Evolutionary conservation across 2,113 vertebrate genomes (phyloP), one percentile per base, ranked within the genome.

Genomic region (Holacanthus passer): DNA sequence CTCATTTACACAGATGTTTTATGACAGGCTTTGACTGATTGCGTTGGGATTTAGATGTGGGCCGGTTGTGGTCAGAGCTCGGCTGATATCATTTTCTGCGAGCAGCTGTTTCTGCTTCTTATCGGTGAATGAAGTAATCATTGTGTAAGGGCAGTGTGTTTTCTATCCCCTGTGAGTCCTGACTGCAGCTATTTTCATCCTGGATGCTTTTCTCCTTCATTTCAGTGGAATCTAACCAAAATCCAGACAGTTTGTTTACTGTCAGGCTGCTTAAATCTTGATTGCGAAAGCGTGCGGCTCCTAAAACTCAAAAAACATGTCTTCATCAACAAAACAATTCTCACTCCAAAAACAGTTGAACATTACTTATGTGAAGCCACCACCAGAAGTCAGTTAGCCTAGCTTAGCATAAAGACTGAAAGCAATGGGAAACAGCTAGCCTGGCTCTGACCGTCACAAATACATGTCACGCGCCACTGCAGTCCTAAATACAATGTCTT

Each of bases 81-180:
- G 9, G 31, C 52, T 83, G 80, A 77, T 74, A 81, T 89, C 74
- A 80, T 75, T 73, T 60, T 70, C 9, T 47, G 39, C 35, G 7
- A 64, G 78, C 88, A 86, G 81, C 91, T 84, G 82, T 70, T 90
- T 79, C 43, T 48, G 20, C 39, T 69, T 87, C 43, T 91, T 71
- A 71, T 77, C 80, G 64, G 11, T 55, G 65, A 75, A 59, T 70
- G 48, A 80, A 66, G 55, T 78, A 62, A 79, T 87, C 41, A 39
- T 9, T 77, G 13, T 52, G 14, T 63, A 12, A 68, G 58, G 6
- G 72, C 74, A 11, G 3, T 1, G 20, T 55, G 53, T 73, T 74
- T 77, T 79, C 69, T 48, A 0, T 37, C 55, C 13, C 10, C 4
- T 22, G 22, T 71, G 32, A 55, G 63, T 13, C 10, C 0, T n/a